Evolutionary conservation across 2,797 vertebrate species (phyloP).

Genomic region (Octomys mimax): DNA sequence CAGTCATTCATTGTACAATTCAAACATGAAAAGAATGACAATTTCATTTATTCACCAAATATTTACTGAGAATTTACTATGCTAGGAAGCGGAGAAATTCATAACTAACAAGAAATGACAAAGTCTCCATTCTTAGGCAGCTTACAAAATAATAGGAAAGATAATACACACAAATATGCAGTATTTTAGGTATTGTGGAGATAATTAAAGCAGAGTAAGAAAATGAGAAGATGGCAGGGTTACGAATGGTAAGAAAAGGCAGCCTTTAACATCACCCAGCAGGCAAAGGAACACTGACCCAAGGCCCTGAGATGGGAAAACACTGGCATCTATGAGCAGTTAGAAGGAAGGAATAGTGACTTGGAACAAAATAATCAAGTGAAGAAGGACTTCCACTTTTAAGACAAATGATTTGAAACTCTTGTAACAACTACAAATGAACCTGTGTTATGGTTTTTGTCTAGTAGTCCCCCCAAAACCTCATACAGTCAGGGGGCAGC

Average conservation of each 20-base stretch:
- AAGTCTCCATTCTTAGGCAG: not conserved
- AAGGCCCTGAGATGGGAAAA: not conserved
- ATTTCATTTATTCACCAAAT: slow-evolving; percentile 31
- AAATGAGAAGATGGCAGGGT: not conserved
- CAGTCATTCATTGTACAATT: not conserved
- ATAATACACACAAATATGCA: not conserved
- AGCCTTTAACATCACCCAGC: not conserved
- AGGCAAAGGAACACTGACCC: not conserved
- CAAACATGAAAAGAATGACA: not conserved
- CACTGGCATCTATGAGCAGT: not conserved
- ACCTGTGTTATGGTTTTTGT: not conserved
- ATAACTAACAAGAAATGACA: not conserved
- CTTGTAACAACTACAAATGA: slow-evolving; percentile 24
- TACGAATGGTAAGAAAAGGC: not conserved
- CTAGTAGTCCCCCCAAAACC: no score
- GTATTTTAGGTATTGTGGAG: not conserved
- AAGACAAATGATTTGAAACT: slow-evolving; percentile 1
- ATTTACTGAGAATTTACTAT: slow-evolving; percentile 7
- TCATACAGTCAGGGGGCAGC: no score
- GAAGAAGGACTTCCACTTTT: not conserved
- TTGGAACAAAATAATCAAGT: not conserved
- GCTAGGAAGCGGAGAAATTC: not conserved
- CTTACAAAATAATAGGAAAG: slow-evolving; percentile 1
- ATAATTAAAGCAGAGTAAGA: not conserved
- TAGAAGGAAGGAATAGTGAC: not conserved